Base-by-base conservation (phyloP, 2,113 vertebrate genomes). In the Trochalopteron elliotii region DNA sequence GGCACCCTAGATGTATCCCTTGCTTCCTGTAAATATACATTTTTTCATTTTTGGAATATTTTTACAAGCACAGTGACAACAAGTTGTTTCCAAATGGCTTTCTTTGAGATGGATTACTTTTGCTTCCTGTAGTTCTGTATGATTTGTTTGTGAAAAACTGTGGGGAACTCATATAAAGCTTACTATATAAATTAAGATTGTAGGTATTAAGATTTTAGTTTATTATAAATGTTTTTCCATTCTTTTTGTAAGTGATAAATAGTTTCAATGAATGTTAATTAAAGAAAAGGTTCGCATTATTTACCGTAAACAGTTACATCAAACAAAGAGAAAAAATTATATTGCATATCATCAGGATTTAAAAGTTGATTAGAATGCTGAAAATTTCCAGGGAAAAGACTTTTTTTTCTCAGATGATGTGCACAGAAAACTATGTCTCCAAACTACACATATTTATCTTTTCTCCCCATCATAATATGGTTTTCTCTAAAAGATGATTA, bases 81-180 rank as follows among this genome's bases (percentile, higher is more conserved):
- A 45, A 40, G 16, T 72, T 61, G 91, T 94, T 89, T 91, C 18
- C 83, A 95, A 96, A 87, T 63, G 52, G 10, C 30, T 88, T 81
- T 94, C 23, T 85, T 49, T 91, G 71, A 85, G 71, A 92, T 77
- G 12, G 23, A 94, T 90, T 94, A 77, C 42, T 91, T 60, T 88
- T 80, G 15, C 4, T 76, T 68, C 52, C 40, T 77, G 31, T 64
- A 71, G 18, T 44, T 81, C 31, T 80, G 28, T 40, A 61, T n/a
- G 47, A 91, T 74, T 82, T 91, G 39, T 55, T 68, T 78, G 37
- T 64, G 53, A 67, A 82, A 21, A 90, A 83, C 37, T 39, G 57
- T 44, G 28, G 9, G 15, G 87, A 77, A 89, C 12, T 67, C 40
- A 37, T 83, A 75, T 30, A 57, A 78, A 76, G 1, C 2, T 47